A percentile compares a stretch with the other conserved stretches of the same genome.
These are phyloP conservation scores for Oryctes rhinoceros DNA, from an alignment of 1,140 invertebrate genomes.

Conservation along the genomic window DNA sequence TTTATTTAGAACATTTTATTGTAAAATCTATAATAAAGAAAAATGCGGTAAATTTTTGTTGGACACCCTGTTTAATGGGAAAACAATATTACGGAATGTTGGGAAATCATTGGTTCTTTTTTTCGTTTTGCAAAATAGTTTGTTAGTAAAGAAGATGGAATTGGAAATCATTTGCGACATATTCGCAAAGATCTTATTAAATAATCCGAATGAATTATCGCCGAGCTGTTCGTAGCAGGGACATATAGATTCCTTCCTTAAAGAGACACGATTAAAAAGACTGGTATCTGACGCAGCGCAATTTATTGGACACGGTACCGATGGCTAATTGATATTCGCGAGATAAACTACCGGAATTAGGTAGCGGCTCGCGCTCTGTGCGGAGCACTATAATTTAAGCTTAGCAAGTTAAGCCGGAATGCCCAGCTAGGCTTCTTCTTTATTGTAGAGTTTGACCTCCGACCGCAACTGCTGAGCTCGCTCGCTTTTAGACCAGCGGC, in stretches of 20 bases:
- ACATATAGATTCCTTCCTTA: not conserved
- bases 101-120: too few species aligned
- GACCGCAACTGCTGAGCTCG: constrained; percentile 52
- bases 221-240: too few species aligned
- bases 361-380: constrained; percentile 39
- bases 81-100: too few species aligned
- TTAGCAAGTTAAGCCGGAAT: constrained; percentile 52
- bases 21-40: too few species aligned
- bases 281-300: constrained; percentile 30
- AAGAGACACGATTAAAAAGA: constrained; percentile 20
- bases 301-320: constrained; percentile 42
- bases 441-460: constrained; percentile 53
- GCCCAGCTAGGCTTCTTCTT: constrained; percentile 52
- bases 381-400: constrained; percentile 52
- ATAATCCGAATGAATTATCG: too few species aligned
- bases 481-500: constrained; percentile 38
- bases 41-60: too few species aligned
- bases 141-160: too few species aligned
- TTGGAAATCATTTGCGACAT: too few species aligned
- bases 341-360: constrained; percentile 51
- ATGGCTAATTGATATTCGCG: constrained; percentile 53
- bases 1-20: too few species aligned
- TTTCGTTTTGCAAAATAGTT: too few species aligned
- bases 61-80: too few species aligned
- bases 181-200: too few species aligned